A percentile compares a stretch with the other conserved stretches of the same genome.
phyloP scores from a whole-genome alignment of 2,888 invertebrate species.

The Chrysolina americana region DNA sequence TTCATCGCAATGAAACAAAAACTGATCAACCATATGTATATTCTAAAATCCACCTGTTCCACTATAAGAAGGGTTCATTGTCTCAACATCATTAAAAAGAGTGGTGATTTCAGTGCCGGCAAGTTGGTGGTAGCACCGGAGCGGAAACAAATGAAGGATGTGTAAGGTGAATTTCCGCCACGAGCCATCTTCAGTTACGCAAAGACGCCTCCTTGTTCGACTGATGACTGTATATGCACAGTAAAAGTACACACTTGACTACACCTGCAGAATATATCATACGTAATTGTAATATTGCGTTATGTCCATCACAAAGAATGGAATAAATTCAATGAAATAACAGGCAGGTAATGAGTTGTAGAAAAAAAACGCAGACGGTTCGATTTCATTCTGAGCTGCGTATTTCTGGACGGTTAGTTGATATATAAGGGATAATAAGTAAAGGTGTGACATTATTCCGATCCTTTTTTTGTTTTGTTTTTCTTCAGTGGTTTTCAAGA shows the following conservation, averaged over 20 bases:
- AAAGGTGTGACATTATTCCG: too few species aligned
- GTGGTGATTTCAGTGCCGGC: slow-evolving; percentile 26
- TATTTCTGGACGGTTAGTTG: too few species aligned
- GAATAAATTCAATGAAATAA: too few species aligned
- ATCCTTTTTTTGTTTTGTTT: too few species aligned
- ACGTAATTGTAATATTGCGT: background rate
- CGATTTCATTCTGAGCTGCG: too few species aligned
- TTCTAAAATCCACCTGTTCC: slow-evolving; percentile 35
- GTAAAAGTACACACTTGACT: background rate
- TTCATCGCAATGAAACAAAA: too few species aligned
- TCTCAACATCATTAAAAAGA: slow-evolving; percentile 19
- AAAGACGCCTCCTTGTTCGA: slow-evolving; percentile 28
- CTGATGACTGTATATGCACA: background rate
- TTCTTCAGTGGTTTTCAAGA: too few species aligned
- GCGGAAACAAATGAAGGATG: slow-evolving; percentile 44
- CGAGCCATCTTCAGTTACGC: slow-evolving; percentile 42
- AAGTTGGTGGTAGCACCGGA: slow-evolving; percentile 39
- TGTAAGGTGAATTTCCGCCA: slow-evolving; percentile 39
- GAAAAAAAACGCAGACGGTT: too few species aligned
- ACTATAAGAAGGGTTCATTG: slow-evolving; percentile 36
- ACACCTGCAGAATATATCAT: background rate
- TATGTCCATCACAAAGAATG: too few species aligned
- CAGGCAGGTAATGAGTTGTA: too few species aligned
- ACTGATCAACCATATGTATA: too few species aligned
- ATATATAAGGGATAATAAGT: too few species aligned